phyloP scores from a whole-genome alignment of 1,140 invertebrate species.

The Rhagoletis pomonella region DNA sequence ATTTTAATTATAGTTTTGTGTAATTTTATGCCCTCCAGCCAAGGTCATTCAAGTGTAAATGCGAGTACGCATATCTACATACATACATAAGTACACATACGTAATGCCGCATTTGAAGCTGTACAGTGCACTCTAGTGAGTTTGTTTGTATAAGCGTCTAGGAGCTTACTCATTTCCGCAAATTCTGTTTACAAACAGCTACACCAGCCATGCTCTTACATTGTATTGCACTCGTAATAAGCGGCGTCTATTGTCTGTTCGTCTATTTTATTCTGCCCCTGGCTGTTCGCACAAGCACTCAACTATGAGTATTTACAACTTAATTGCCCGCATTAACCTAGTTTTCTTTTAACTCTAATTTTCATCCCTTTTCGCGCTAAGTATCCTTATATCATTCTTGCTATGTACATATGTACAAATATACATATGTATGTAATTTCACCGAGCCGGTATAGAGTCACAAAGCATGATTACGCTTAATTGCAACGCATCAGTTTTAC shows the following conservation, averaged over 20 bases:
- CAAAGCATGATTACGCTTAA: constrained; percentile 39
- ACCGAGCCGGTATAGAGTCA: background rate
- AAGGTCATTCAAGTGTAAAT: constrained; percentile 13
- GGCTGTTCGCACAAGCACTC: background rate
- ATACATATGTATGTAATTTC: background rate
- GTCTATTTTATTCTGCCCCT: background rate
- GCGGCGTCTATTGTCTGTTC: background rate
- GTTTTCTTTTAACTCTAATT: constrained; percentile 5
- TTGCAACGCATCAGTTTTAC: constrained; percentile 29
- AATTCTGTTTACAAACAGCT: background rate
- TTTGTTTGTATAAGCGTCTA: constrained; percentile 33
- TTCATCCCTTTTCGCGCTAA: constrained; percentile 20
- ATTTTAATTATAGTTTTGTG: constrained; percentile 38
- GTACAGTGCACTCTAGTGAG: constrained; percentile 31
- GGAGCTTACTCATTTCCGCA: constrained; percentile 19
- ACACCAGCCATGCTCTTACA: background rate
- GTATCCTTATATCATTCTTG: constrained; percentile 20
- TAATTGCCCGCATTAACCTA: constrained; percentile 40
- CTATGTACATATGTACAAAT: background rate
- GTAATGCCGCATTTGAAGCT: constrained; percentile 6
- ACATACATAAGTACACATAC: too few relatives aligned
- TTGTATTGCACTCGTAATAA: background rate
- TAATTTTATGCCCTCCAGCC: background rate
- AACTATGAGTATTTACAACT: constrained; percentile 6
- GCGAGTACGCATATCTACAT: background rate